Evolutionary conservation across 2,888 invertebrate genomes (phyloP).

Genomic region (Mayetiola destructor): DNA sequence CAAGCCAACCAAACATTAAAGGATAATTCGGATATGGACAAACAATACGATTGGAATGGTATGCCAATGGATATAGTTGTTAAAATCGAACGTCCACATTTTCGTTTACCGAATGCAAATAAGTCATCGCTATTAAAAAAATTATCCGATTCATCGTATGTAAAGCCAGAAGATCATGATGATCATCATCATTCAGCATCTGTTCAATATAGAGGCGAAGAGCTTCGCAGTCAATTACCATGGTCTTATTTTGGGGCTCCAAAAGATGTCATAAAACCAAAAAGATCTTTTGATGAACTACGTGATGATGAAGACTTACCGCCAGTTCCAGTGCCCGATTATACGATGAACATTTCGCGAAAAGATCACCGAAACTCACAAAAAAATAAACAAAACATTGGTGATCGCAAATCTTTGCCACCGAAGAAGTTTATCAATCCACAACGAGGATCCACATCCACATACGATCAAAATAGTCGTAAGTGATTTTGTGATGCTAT

Average conservation of each 20-base stretch:
- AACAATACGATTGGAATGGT: neutral
- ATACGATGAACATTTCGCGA: conserved; percentile 36
- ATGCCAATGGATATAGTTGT: neutral
- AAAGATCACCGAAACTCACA: conserved; percentile 28
- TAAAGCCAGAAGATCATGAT: neutral
- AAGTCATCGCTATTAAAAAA: conserved; percentile 1
- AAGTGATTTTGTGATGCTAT: neutral
- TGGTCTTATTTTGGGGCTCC: conserved; percentile 43
- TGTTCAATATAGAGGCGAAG: conserved; percentile 26
- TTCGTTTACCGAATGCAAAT: neutral
- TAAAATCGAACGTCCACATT: conserved; percentile 13
- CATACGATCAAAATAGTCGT: neutral
- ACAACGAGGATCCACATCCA: neutral
- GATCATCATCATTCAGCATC: conserved; percentile 15
- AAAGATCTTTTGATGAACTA: conserved; percentile 33
- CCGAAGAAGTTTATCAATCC: neutral
- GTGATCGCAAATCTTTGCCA: neutral
- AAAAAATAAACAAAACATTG: conserved; percentile 14
- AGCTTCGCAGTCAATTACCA: conserved; percentile 43
- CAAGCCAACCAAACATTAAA: neutral
- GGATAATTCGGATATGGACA: neutral
- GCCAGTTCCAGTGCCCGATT: conserved; percentile 46
- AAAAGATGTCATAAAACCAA: conserved; percentile 23
- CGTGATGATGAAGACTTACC: conserved; percentile 42
- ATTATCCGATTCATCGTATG: conserved; percentile 9